Base-by-base conservation (phyloP, 2,797 vertebrate genomes). In the Anguilla obscura region DNA sequence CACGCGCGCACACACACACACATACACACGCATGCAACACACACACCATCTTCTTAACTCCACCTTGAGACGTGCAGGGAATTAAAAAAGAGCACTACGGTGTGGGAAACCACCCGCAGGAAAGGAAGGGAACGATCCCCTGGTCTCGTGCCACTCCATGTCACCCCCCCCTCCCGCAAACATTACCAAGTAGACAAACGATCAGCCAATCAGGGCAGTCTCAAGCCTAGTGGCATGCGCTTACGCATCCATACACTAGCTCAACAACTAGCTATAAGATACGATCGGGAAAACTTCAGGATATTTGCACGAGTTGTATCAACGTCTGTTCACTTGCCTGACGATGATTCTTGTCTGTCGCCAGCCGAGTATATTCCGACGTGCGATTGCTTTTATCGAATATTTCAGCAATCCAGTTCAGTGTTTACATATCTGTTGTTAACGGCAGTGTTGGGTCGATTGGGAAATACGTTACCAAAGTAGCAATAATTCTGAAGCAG, bases 31-130 rank as follows among this genome's bases (percentile, higher is more conserved):
- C 36, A 40, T 40, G 36, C 36, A 14, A 79, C 74, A 79, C 76
- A 79, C 76, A 21, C 76, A 80, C 76, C 21, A 82, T 14, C 82
- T 54, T 86, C 45, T 83, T 86, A 76, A 89, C 91, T 94, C 93
- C 94, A 95, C 94, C 94, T 94, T 95, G 92, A 94, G 92, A 94
- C 87, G 86, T 90, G 2, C 52, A 76, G 89, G 90, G 93, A 95
- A 95, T 94, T 93, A 93, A 90, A 93, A 95, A 91, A 88, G 88
- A 83, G 88, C 88, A 88, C 50, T 54, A 71, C 85, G 21, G 45
- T n/a, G 33, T 90, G 89, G 92, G 91, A 88, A 40, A 92, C 89
- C 90, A 93, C 90, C 92, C 50, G 54, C 27, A 24, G 2, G 60
- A 89, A 85, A 18, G 14, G 18, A 8, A n/a, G 40, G 45, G 40